phyloP scores from a whole-genome alignment of 2,888 invertebrate species.

The Heliothis peltigera region DNA sequence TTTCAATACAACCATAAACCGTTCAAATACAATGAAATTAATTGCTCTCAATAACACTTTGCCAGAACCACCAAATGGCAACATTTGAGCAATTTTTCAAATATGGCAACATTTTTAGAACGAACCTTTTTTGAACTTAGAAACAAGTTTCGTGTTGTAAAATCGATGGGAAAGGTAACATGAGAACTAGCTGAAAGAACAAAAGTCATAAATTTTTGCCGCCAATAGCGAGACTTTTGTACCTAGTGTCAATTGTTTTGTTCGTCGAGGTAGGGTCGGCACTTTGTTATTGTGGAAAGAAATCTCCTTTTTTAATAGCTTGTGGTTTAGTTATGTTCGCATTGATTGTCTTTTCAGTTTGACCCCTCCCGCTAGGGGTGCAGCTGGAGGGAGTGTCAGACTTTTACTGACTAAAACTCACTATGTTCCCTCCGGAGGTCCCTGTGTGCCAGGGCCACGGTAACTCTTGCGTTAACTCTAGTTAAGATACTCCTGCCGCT shows the following conservation, averaged over 20 bases:
- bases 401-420: too few species aligned
- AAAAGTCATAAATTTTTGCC: constrained; percentile 86
- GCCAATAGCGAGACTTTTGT: constrained; percentile 74
- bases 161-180: constrained; percentile 60
- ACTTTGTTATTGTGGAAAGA: neutral
- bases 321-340: too few species aligned
- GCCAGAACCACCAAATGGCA: constrained; percentile 12
- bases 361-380: too few species aligned
- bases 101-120: constrained; percentile 12
- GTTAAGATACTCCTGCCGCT: too few species aligned
- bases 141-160: constrained; percentile 24
- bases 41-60: constrained; percentile 23
- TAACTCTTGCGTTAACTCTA: too few species aligned
- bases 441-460: too few species aligned
- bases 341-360: too few species aligned
- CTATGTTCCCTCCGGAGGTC: too few species aligned
- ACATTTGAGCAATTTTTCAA: constrained; percentile 14
- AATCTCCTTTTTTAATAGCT: too few species aligned
- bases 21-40: constrained; percentile 10
- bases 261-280: constrained; percentile 53
- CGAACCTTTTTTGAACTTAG: constrained; percentile 49
- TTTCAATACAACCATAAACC: neutral
- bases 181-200: constrained; percentile 81
- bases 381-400: too few species aligned
- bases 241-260: constrained; percentile 85